These are phyloP conservation scores for Brienomyrus longianalis DNA, from an alignment of 2,113 vertebrate species.

Conservation along the genomic window DNA sequence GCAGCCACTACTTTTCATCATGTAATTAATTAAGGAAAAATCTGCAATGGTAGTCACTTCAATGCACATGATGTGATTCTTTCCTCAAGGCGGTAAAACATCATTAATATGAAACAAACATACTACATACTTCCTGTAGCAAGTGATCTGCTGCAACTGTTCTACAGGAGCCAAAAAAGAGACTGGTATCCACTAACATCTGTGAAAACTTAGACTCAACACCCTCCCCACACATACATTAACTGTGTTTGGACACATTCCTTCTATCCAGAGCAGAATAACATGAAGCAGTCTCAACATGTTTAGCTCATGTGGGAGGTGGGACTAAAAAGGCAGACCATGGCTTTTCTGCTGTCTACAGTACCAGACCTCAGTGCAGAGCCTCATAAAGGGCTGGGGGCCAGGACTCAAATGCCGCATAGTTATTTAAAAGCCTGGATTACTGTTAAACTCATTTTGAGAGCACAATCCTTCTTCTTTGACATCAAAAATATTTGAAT, in stretches of 20 bases:
- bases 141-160: slow-evolving; percentile 50
- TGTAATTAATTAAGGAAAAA: slow-evolving; percentile 12
- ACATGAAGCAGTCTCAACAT: slow-evolving; percentile 56
- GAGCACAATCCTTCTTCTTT: background rate
- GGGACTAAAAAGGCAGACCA: slow-evolving; percentile 43
- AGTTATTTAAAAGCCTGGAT: background rate
- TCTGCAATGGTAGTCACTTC: slow-evolving; percentile 32
- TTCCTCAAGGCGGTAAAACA: slow-evolving; percentile 48
- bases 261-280: slow-evolving; percentile 50
- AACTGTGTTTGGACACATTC: slow-evolving; percentile 60
- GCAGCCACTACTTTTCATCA: background rate
- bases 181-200: slow-evolving; percentile 64
- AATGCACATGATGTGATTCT: slow-evolving; percentile 30
- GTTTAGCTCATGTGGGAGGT: slow-evolving; percentile 37
- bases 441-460: background rate
- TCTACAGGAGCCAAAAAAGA: slow-evolving; percentile 34
- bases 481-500: background rate
- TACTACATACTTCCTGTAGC: slow-evolving; percentile 42
- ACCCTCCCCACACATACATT: slow-evolving; percentile 36
- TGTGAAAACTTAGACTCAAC: slow-evolving; percentile 61
- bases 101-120: slow-evolving; percentile 51
- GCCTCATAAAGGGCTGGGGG: background rate
- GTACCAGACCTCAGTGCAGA: background rate
- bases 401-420: slow-evolving; percentile 9
- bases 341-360: slow-evolving; percentile 39